Evolutionary conservation across 1,140 invertebrate genomes (phyloP), one percentile per base, ranked within the genome.

Genomic region (Drosophila baimaii): DNA sequence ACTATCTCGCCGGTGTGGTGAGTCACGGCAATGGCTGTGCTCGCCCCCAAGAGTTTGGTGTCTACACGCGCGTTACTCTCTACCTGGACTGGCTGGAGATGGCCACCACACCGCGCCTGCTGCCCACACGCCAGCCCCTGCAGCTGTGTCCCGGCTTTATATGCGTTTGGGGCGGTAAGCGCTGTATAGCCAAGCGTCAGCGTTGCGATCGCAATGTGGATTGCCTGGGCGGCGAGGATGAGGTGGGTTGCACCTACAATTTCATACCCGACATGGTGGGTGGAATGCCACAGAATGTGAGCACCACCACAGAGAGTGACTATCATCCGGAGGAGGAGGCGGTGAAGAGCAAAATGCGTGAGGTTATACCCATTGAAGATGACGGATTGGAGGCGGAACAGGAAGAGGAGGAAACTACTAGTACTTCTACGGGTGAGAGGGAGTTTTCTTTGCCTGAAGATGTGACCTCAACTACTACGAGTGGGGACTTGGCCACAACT

Each of bases 1-100:
- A 95, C 95, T 96, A 96, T 79, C 90, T 96, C 33, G 96, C 94
- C 6, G 96, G 96, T 1, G 94, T 97, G 21, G 95, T 97, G 0
- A 96, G 95, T 79, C 95, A 97, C 81, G 97, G 97, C 3, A 94
- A 95, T 81, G 96, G 96, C 7, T 97, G 97, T 92, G 97, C 94
- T 3, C 92, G 95, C 64, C 94, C 95, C 29, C 93, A 94, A 59
- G 95, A 97, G 89, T 95, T 96, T 8, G 97, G 97, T n/a, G 96
- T 96, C 62, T 98, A 98, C 76, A 97, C 96, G 0, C 94, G 94
- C 91, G 95, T 97, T 19, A 94, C 94, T 37, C 91, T 94, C n/a
- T 97, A 95, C 88, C 77, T 95, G 5, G 88, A 94, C 43, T 98
- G 96, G 97, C 96, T 97, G 58, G 92, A 92, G 58, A 27, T 90